These are phyloP conservation scores for Helicoverpa assulta DNA, from an alignment of 2,888 invertebrate genomes.

Conservation along the genomic window DNA sequence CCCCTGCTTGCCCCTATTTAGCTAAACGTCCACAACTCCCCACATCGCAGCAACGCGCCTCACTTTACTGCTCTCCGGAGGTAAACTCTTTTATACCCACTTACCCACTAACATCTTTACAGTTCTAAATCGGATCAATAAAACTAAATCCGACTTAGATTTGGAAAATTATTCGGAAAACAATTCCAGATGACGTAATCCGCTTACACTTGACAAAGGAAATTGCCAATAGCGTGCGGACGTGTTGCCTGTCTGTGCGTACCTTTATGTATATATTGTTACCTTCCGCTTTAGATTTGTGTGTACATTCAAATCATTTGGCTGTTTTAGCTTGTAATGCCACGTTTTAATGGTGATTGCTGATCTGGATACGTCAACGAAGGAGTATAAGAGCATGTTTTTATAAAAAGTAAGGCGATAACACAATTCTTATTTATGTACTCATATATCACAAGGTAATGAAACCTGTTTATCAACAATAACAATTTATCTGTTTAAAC, in stretches of 20 bases:
- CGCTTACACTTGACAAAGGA: background rate
- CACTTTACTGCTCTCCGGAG: conserved; percentile 31
- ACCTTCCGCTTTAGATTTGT: background rate
- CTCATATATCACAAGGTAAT: too few relatives aligned
- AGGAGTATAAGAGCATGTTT: background rate
- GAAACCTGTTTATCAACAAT: background rate
- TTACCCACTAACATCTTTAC: conserved; percentile 29
- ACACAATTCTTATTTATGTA: too few relatives aligned
- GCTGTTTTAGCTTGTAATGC: too few relatives aligned
- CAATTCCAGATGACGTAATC: conserved; percentile 20
- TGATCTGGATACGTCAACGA: background rate
- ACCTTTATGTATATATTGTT: background rate
- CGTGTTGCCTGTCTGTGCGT: background rate
- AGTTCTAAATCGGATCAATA: conserved; percentile 44
- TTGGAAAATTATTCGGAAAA: conserved; percentile 36
- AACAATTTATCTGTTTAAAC: conserved; percentile 3
- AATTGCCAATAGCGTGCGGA: conserved; percentile 1
- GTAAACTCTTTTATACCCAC: conserved; percentile 38
- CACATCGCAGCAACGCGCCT: conserved; percentile 39
- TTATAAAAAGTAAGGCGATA: background rate
- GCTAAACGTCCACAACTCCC: conserved; percentile 41
- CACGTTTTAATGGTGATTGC: too few relatives aligned
- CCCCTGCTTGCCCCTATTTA: conserved; percentile 34
- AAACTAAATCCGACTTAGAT: conserved; percentile 37
- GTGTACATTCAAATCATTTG: background rate